Percentiles rank a stretch among this genome's conserved stretches.
These are phyloP conservation scores for Rhinolophus sinicus DNA, from an alignment of 2,113 vertebrate genomes.

Conservation along the genomic window DNA sequence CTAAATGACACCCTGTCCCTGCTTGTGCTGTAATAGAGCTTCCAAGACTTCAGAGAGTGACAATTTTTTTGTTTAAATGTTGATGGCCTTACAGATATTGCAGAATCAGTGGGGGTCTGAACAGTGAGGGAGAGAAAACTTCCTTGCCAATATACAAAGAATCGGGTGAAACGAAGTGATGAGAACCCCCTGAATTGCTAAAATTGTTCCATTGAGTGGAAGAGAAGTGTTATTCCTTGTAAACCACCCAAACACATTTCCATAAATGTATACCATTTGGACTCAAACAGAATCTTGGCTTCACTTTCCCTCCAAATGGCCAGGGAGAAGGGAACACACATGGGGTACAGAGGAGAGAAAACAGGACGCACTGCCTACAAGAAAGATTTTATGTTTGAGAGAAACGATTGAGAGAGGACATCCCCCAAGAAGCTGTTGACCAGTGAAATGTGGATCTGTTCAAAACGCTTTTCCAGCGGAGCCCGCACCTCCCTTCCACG, in stretches of 20 bases:
- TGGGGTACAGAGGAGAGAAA: conserved; percentile 48
- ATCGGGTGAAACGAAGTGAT: not conserved
- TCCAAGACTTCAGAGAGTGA: not conserved
- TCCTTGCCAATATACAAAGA: not conserved
- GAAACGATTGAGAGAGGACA: conserved; percentile 9
- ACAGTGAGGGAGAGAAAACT: not conserved
- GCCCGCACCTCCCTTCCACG: not conserved
- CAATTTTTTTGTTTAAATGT: not conserved
- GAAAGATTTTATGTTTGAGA: conserved; percentile 61
- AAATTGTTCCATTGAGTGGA: not conserved
- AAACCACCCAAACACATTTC: conserved; percentile 20
- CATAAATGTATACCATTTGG: not conserved
- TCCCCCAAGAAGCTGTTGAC: conserved; percentile 60
- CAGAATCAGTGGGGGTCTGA: not conserved
- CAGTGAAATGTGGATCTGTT: conserved; percentile 70
- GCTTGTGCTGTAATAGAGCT: too few relatives aligned
- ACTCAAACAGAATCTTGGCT: conserved; percentile 49
- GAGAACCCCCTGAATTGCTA: not conserved
- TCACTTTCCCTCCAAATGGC: conserved; percentile 39
- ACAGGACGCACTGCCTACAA: conserved; percentile 61
- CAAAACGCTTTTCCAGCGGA: conserved; percentile 39
- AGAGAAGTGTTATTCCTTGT: conserved; percentile 16
- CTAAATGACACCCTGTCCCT: not conserved
- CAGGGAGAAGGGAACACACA: not conserved
- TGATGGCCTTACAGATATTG: not conserved